Evolutionary conservation across 2,113 vertebrate genomes (phyloP), one percentile per base, ranked within the genome.

Genomic region (Psephotus haematonotus): DNA sequence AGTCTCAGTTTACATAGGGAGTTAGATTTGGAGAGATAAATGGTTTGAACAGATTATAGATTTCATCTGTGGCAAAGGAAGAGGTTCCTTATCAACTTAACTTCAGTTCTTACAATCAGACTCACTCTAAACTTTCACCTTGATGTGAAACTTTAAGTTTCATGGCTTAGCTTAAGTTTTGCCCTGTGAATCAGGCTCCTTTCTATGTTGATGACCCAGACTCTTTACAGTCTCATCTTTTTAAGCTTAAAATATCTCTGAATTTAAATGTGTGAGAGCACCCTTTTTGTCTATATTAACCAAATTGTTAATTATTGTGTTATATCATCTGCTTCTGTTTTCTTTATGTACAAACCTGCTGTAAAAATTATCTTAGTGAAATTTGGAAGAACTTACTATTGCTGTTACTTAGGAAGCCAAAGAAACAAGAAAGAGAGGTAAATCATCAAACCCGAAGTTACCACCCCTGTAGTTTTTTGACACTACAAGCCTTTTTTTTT

Each of bases 281-380:
- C 2, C 8, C 24, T 88, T 93, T 86, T 75, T 47, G 33, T 71
- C 20, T 60, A 52, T 39, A 49, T 55, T 80, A 46, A 37, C 59
- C 65, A 93, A 31, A 86, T 41, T 94, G 16, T 95, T 85, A 86
- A 70, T 90, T 78, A 67, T 49, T 19, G 28, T 49, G 13, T 76
- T 84, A 64, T 67, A 57, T 53, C 67, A 86, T 93, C 74, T 86
- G 59, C 86, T 96, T 92, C 19, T 83, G 41, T 91, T 97, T 96
- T 71, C 47, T 93, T 86, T 67, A 62, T 3, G 0, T 82, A 19
- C 0, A 0, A 80, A 92, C 70, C 84, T 95, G 67, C 47, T 64
- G 19, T 83, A 91, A 88, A 92, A 70, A 59, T 77, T 82, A 75
- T 52, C 49, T 69, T n/a, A 82, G 10, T 9, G 19, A 85, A 94